phyloP scores from a whole-genome alignment of 2,888 invertebrate genomes.

The Ecdyonurus torrentis region DNA sequence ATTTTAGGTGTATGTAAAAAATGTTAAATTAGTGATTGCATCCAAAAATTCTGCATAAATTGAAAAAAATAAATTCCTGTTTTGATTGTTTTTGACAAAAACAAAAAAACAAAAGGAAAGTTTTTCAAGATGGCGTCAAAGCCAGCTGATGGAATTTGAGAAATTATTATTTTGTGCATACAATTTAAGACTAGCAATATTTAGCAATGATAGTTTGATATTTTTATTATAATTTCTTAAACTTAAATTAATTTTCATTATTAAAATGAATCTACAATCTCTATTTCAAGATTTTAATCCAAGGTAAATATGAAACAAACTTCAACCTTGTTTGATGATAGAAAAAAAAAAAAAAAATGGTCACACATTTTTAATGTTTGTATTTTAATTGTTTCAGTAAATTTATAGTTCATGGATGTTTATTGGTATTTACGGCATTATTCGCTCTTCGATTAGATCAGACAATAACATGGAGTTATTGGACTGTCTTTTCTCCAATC shows the following conservation, averaged over 20 bases:
- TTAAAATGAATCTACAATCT: conserved; percentile 68
- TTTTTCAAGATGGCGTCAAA: background rate
- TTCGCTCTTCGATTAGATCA: conserved; percentile 83
- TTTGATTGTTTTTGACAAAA: too few relatives aligned
- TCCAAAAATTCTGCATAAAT: too few relatives aligned
- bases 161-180: background rate
- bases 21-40: too few relatives aligned
- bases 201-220: background rate
- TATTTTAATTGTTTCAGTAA: conserved; percentile 49
- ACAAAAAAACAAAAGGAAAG: too few relatives aligned
- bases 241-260: background rate
- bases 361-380: background rate
- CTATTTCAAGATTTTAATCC: conserved; percentile 85
- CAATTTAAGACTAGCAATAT: background rate
- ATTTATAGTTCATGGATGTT: conserved; percentile 87
- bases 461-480: conserved; percentile 81
- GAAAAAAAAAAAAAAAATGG: too few relatives aligned
- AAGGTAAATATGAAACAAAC: conserved; percentile 37
- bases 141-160: background rate
- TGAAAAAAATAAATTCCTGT: too few relatives aligned
- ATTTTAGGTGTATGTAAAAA: too few relatives aligned
- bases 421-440: conserved; percentile 78
- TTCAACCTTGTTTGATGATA: conserved; percentile 6
- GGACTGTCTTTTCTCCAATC: conserved; percentile 90
- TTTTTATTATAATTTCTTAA: background rate